Base-by-base conservation (phyloP, 2,113 vertebrate genomes). In the Chamaea fasciata region DNA sequence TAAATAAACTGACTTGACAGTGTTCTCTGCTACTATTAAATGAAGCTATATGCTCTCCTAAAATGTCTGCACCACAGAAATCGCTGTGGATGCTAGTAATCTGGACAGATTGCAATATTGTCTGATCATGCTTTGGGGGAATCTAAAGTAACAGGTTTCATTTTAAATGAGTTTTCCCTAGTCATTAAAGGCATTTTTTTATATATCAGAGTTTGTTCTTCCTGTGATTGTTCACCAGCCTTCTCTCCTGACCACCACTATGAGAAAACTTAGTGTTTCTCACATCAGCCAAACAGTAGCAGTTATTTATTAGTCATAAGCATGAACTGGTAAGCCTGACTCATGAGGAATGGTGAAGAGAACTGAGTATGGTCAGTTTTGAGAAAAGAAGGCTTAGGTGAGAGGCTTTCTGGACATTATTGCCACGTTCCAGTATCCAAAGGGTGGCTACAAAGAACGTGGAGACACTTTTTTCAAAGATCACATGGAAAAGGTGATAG, bases 121-220 rank as follows among this genome's bases (percentile, higher is more conserved):
- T 78, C 70, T 93, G 75, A 90, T 90, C 46, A 39, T 46, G 21
- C 87, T 83, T 95, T 52, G 57, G 92, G 87, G 88, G 71, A 91
- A 71, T 59, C 74, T 95, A 59, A 94, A 13, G 33, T 77, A 94
- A 70, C 9, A 79, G 27, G 73, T 85, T 56, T 62, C 15, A 44
- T 71, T 87, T 80, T 28, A 90, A 84, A 68, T 53, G 0, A 83
- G 28, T 73, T 83, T 37, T 89, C 83, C 37, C 22, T 37, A 55
- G 24, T 33, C 26, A 57, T 84, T 82, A 79, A 70, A 79, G 41
- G 7, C 24, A 14, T 41, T 79, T 89, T 88, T 90, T 67, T 44
- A 75, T 91, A 56, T 82, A 41, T 52, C 41, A n/a, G 8, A 28
- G 9, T 91, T 94, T 79, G 24, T 71, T n/a, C 27, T 81, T 71